A percentile compares a stretch with the other conserved stretches of the same genome.
These are phyloP conservation scores for Dasyurus viverrinus DNA, from an alignment of 2,113 vertebrate species.

Conservation along the genomic window DNA sequence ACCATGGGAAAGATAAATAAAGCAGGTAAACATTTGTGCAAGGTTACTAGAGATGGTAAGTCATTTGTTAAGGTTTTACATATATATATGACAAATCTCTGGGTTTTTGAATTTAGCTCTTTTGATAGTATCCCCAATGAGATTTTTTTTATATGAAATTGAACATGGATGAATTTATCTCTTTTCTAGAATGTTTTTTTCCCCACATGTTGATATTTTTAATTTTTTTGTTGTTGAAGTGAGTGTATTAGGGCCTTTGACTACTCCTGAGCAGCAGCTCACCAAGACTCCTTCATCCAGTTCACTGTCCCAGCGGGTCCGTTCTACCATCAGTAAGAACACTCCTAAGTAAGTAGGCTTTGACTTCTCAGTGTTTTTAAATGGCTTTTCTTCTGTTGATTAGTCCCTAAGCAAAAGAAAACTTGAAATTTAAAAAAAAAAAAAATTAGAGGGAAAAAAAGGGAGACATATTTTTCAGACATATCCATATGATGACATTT, in stretches of 20 bases:
- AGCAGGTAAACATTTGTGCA: background rate
- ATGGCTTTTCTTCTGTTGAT: background rate
- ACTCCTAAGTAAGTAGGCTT: constrained; percentile 90
- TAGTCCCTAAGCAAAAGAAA: background rate
- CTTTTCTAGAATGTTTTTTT: constrained; percentile 1
- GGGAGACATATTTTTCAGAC: background rate
- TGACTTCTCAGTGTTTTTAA: background rate
- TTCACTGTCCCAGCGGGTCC: constrained; percentile 94
- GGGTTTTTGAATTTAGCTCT: constrained; percentile 24
- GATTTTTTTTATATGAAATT: constrained; percentile 5
- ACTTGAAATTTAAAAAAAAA: background rate
- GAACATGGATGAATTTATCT: background rate
- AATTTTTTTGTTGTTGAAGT: constrained; percentile 80
- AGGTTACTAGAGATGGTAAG: constrained; percentile 34
- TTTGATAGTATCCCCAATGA: background rate
- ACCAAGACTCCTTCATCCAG: constrained; percentile 94
- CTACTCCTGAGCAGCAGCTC: constrained; percentile 95
- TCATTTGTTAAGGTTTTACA: background rate
- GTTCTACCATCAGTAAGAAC: constrained; percentile 89
- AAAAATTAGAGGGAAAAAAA: background rate
- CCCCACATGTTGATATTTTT: constrained; percentile 30
- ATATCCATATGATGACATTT: background rate
- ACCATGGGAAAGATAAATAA: constrained; percentile 10
- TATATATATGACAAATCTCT: constrained; percentile 24
- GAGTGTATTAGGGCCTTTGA: constrained; percentile 95